Evolutionary conservation across 2,113 vertebrate species (phyloP), one percentile per base, ranked within the genome.

Genomic region (Crotalus viridis): DNA sequence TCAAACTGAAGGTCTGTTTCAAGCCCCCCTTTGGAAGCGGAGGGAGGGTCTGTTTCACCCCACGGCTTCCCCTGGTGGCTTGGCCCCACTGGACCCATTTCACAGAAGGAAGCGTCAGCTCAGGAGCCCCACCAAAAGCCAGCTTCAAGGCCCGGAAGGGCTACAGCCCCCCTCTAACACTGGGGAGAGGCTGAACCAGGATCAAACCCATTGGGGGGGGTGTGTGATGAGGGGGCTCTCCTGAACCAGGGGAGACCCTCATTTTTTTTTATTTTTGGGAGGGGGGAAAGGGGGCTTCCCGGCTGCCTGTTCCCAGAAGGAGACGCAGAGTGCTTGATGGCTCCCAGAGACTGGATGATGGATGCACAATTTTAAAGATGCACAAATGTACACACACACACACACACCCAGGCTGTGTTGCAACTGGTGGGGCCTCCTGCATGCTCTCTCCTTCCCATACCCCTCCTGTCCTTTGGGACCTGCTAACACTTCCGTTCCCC

Each of bases 351-450:
- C 13, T 2, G 13, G 33, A 74, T 3, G n/a, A 7, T 0, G 5
- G 15, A 39, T 17, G 46, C 15, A 19, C n/a, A 19, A 39, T 8
- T 17, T 17, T 69, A 74, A 74, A 5, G 69, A 33, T 8, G 15
- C n/a, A 3, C 15, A 7, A 1, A 19, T 8, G 0, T 5, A 13
- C 10, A 10, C 26, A 10, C 26, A 39, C 39, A 0, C 39, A 0
- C 61, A 0, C 61, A 39, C 39, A 39, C 4, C 4, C 12, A 69
- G 64, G 64, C 61, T 74, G 69, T 2, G 5, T 74, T 17, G n/a
- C n/a, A 7, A 19, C n/a, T n/a, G 0, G 5, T 7, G 69, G 13
- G 5, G 61, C 1, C 10, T 12, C 10, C 26, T 7, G 21, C 48
- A 51, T 2, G 56, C 21, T 59, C 61, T 13, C 61, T 26, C 26